Conservation (phyloP, 1,140 invertebrate species). For the Andrena cerasifolii region DNA sequence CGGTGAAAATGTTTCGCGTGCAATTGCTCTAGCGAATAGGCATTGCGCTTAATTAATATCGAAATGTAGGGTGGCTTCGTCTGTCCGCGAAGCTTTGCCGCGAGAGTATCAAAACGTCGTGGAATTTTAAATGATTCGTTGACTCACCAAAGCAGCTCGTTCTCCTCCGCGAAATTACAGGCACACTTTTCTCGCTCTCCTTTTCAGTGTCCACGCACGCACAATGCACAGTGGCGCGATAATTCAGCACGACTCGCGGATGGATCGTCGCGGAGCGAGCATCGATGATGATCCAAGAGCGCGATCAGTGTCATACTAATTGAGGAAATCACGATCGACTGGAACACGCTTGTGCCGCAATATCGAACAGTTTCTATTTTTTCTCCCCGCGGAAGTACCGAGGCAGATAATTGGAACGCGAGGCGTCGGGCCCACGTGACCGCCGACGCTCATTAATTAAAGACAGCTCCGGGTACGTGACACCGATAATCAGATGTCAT, state of each 20-base stretch:
- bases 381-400: neutral
- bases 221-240: no score
- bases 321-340: conserved; percentile 38
- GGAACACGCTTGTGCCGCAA: neutral
- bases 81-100: no score
- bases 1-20: no score
- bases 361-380: conserved; percentile 3
- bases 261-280: neutral
- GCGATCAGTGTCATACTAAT: conserved; percentile 34
- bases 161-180: conserved; percentile 21
- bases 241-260: neutral
- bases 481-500: conserved; percentile 32
- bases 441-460: conserved; percentile 28
- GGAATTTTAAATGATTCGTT: conserved; percentile 35
- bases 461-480: conserved; percentile 1
- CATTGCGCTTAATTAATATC: no score
- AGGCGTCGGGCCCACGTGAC: neutral
- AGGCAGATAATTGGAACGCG: conserved; percentile 26
- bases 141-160: conserved; percentile 37
- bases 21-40: neutral
- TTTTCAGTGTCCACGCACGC: no score
- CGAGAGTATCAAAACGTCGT: conserved; percentile 8
- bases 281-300: conserved; percentile 5
- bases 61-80: no score
- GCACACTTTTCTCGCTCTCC: conserved; percentile 1